These are phyloP conservation scores for Pharmacophagus antenor DNA, from an alignment of 2,888 invertebrate species.

Conservation along the genomic window DNA sequence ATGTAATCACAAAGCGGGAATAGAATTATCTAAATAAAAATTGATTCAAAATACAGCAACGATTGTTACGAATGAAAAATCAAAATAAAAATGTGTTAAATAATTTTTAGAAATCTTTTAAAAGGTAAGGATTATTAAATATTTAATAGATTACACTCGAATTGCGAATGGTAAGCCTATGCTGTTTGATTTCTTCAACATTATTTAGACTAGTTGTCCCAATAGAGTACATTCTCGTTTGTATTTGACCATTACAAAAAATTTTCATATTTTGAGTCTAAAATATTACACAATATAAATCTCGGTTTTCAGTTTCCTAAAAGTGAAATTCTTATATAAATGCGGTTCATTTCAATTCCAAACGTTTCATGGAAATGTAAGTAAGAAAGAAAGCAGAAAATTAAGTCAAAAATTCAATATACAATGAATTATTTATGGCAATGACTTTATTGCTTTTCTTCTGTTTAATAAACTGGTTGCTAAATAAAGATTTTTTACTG, in stretches of 20 bases:
- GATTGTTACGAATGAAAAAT: no score
- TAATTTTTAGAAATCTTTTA: no score
- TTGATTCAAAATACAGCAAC: no score
- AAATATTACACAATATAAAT: not conserved
- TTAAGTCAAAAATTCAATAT: constrained; percentile 3
- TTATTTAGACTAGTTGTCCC: no score
- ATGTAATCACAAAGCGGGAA: no score
- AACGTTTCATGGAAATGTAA: constrained; percentile 9
- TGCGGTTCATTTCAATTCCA: constrained; percentile 1
- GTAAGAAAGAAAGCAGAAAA: not conserved
- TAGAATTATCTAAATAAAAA: no score
- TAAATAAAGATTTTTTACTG: no score
- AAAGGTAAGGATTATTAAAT: no score
- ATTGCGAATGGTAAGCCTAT: no score
- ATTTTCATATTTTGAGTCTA: not conserved
- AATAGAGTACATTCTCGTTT: not conserved
- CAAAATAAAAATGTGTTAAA: no score
- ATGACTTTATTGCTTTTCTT: constrained; percentile 1
- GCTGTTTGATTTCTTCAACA: no score
- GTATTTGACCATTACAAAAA: not conserved
- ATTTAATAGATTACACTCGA: no score
- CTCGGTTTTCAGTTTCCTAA: not conserved
- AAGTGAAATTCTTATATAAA: not conserved
- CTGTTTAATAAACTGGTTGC: not conserved
- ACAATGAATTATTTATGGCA: constrained; percentile 7